A percentile compares a stretch with the other conserved stretches of the same genome.
Evolutionary conservation across 2,888 invertebrate species (phyloP).

Genomic region (Platypus cylindrus): DNA sequence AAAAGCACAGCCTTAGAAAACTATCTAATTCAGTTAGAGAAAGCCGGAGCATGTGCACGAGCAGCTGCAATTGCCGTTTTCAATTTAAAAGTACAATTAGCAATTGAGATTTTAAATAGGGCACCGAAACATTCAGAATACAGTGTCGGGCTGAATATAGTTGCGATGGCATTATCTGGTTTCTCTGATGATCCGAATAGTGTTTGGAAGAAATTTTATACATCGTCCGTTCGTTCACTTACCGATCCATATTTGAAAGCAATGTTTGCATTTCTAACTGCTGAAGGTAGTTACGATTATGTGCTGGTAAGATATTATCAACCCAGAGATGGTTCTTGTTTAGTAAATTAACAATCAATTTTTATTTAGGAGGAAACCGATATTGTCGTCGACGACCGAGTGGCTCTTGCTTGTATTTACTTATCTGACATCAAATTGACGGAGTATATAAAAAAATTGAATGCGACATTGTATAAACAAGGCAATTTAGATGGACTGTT

Average conservation of each 20-base stretch:
- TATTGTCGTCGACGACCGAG: conserved; percentile 74
- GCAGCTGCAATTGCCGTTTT: conserved; percentile 88
- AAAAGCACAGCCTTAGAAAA: conserved; percentile 46
- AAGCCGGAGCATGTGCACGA: conserved; percentile 60
- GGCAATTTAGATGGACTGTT: conserved; percentile 78
- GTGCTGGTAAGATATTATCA: conserved; percentile 50
- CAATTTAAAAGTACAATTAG: conserved; percentile 70
- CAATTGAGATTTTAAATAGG: conserved; percentile 74
- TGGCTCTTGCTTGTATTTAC: conserved; percentile 84
- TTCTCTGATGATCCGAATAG: conserved; percentile 74
- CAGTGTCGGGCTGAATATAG: conserved; percentile 41
- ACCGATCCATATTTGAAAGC: conserved; percentile 84
- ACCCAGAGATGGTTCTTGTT: neutral
- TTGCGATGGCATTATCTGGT: conserved; percentile 74
- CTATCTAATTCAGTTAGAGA: conserved; percentile 55
- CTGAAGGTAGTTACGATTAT: conserved; percentile 59
- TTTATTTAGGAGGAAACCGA: conserved; percentile 61
- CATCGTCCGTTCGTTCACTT: conserved; percentile 59
- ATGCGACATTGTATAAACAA: conserved; percentile 54
- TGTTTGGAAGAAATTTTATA: conserved; percentile 66
- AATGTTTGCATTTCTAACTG: conserved; percentile 80
- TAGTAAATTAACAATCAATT: conserved; percentile 1
- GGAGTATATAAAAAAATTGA: conserved; percentile 63
- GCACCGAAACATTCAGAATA: conserved; percentile 38
- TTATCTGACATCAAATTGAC: conserved; percentile 66